Conservation (phyloP, 2,797 vertebrate genomes). For the Eulemur mongoz region DNA sequence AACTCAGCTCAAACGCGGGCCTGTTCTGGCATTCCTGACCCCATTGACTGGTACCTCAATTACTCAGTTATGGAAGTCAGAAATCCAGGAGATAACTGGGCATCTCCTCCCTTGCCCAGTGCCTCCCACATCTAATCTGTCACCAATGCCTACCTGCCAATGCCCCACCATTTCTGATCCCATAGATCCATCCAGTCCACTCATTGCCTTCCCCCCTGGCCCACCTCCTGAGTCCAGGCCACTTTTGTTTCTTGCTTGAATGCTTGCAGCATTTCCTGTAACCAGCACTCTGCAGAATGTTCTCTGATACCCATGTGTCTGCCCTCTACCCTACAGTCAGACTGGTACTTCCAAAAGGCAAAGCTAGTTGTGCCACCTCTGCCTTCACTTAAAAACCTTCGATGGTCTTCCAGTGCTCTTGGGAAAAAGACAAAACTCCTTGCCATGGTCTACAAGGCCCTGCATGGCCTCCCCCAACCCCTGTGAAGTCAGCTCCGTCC, state of each 20-base stretch:
- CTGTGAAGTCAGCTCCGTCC: neutral
- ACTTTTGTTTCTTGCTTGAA: neutral
- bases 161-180: neutral
- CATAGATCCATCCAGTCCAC: rapidly evolving
- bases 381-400: neutral
- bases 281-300: neutral
- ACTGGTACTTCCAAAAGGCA: neutral
- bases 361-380: neutral
- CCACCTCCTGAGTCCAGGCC: neutral
- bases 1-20: neutral
- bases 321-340: neutral
- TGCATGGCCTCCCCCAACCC: rapidly evolving
- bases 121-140: neutral
- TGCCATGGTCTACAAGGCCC: neutral
- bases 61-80: neutral
- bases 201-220: neutral
- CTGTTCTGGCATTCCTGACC: neutral
- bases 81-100: neutral
- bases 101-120: neutral
- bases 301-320: rapidly evolving
- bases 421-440: neutral
- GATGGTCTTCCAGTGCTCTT: neutral
- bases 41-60: neutral
- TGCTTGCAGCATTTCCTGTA: neutral
- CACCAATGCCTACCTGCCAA: neutral